Conservation (phyloP, 2,888 invertebrate species). For the Pimpla rufipes region DNA sequence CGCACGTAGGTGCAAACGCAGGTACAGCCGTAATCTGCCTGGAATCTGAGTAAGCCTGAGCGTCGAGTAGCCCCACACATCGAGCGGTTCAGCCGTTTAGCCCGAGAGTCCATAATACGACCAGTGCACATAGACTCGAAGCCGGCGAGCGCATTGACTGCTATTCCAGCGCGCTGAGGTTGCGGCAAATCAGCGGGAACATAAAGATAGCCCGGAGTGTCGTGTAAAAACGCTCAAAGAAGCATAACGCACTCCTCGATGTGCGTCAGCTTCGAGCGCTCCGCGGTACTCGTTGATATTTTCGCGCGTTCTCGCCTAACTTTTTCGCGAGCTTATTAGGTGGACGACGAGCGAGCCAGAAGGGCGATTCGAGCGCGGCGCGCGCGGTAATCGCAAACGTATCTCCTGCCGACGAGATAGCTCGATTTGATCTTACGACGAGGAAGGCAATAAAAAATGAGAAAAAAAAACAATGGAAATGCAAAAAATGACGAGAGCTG, state of each 20-base stretch:
- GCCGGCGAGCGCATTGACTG: slow-evolving; percentile 43
- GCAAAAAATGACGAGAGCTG: background rate
- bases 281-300: background rate
- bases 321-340: background rate
- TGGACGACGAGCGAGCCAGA: no score
- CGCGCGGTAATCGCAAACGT: slow-evolving; percentile 12
- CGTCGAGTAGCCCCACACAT: slow-evolving; percentile 18
- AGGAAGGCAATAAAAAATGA: no score
- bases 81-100: background rate
- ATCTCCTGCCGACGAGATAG: background rate
- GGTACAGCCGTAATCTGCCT: slow-evolving; percentile 16
- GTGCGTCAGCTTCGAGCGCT: slow-evolving; percentile 31
- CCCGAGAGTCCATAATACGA: background rate
- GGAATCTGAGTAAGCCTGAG: slow-evolving; percentile 1
- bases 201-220: slow-evolving; percentile 45
- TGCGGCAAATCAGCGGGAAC: slow-evolving; percentile 36
- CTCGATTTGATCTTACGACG: no score
- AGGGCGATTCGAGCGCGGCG: no score
- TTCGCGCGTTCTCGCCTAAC: background rate
- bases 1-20: no score
- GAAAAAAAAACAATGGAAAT: background rate
- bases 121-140: background rate
- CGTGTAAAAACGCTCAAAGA: slow-evolving; percentile 41
- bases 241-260: slow-evolving; percentile 38
- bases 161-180: slow-evolving; percentile 5